Evolutionary conservation across 2,888 invertebrate species (phyloP).

Genomic region (Lydus trimaculatus): DNA sequence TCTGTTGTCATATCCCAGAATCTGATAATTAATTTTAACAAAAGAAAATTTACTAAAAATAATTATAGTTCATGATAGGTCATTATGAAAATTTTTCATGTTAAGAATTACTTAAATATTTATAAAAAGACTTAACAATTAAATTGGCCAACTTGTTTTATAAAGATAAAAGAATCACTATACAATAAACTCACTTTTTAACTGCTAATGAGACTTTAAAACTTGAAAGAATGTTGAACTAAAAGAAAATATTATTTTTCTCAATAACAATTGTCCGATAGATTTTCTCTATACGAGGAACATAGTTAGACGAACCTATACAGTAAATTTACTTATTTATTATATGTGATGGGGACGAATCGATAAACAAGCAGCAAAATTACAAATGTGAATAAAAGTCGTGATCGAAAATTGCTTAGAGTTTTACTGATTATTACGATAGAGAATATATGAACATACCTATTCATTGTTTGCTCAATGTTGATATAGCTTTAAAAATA

Average conservation of each 20-base stretch:
- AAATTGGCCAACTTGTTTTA: conserved; percentile 25
- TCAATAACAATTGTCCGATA: conserved; percentile 43
- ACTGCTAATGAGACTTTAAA: conserved; percentile 39
- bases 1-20: background rate
- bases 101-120: background rate
- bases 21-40: background rate
- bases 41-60: background rate
- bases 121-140: background rate
- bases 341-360: too few species aligned
- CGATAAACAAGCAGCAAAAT: too few species aligned
- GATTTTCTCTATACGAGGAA: conserved; percentile 42
- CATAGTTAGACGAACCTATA: conserved; percentile 32
- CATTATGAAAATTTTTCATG: background rate
- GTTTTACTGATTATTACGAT: background rate
- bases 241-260: conserved; percentile 35
- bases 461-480: conserved; percentile 24
- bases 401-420: background rate
- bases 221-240: conserved; percentile 34
- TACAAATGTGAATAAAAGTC: background rate
- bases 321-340: background rate
- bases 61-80: background rate
- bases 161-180: conserved; percentile 32
- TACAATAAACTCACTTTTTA: conserved; percentile 36
- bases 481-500: conserved; percentile 27
- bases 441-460: conserved; percentile 19